phyloP scores from a whole-genome alignment of 2,888 invertebrate genomes.

The Ametastegia equiseti region DNA sequence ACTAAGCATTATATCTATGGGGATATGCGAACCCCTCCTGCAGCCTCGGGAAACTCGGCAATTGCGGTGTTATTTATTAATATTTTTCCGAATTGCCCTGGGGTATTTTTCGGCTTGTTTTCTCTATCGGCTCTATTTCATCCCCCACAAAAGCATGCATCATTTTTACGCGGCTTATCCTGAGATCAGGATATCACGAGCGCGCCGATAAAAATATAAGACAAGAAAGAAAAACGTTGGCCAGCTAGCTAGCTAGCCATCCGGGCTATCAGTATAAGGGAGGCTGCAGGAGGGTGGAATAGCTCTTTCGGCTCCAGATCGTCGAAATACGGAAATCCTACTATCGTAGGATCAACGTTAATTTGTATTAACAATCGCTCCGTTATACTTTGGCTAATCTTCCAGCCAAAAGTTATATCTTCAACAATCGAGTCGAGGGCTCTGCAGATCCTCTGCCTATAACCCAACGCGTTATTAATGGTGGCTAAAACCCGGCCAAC shows the following conservation, averaged over 20 bases:
- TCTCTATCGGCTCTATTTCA: background rate
- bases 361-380: constrained; percentile 46
- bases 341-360: constrained; percentile 13
- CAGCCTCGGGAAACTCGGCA: background rate
- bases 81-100: background rate
- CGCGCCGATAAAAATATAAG: constrained; percentile 2
- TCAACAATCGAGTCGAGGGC: constrained; percentile 47
- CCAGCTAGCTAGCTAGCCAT: background rate
- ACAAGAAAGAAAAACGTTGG: background rate
- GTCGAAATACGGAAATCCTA: background rate
- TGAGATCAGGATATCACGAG: constrained; percentile 3
- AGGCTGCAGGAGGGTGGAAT: background rate
- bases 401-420: constrained; percentile 48
- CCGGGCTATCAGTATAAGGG: background rate
- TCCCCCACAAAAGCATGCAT: background rate
- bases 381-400: constrained; percentile 55
- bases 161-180: constrained; percentile 20
- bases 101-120: constrained; percentile 19
- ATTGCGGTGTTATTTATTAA: constrained; percentile 35
- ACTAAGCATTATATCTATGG: constrained; percentile 16
- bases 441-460: constrained; percentile 36
- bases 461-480: constrained; percentile 42
- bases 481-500: constrained; percentile 29
- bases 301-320: background rate
- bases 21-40: background rate